Base-by-base conservation (phyloP, 2,113 vertebrate genomes). In the Paramisgurnus dabryanus region DNA sequence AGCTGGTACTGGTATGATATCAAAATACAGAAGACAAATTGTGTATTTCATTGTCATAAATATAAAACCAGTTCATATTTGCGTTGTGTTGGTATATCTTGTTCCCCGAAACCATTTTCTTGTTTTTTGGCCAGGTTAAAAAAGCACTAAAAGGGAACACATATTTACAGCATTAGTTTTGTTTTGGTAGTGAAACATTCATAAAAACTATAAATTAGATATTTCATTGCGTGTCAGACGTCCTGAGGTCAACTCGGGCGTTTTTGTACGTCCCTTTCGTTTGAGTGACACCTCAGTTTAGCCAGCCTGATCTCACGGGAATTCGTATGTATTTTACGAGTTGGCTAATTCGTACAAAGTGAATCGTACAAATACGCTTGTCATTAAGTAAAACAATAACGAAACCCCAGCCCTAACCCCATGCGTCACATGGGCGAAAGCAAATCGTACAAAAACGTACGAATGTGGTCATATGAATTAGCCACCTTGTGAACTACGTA, bases 21-120 rank as follows among this genome's bases (percentile, higher is more conserved):
- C 93, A 94, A 94, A 94, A 93, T 94, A 95, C 90, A 94, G 88
- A 94, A 91, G 90, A 91, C 89, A 93, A 89, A 85, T 82, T 83
- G 87, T 83, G 87, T 82, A 88, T 80, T 72, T 76, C 53, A 78
- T 79, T 39, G 73, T 58, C 76, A 85, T 84, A 84, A 85, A 86
- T 93, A 94, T 93, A 94, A 94, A 94, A 93, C 83, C 88, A 91
- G 84, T 93, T 94, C 90, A 89, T 88, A 90, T 87, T 68, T 53
- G 49, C 27, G 27, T 34, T 67, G 73, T 76, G 79, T 69, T 88
- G 88, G 43, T 80, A 34, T 34, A 80, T 89, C 90, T 93, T 95
- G 90, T 93, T 94, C 92, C 91, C 90, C 82, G 88, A 92, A 93
- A 84, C 86, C 87, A 67, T 89, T 86, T 69, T 82, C 27, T 34